Percentiles rank a stretch among this genome's conserved stretches.
phyloP scores from a whole-genome alignment of 2,113 vertebrate species.

The Irena cyanogastra region DNA sequence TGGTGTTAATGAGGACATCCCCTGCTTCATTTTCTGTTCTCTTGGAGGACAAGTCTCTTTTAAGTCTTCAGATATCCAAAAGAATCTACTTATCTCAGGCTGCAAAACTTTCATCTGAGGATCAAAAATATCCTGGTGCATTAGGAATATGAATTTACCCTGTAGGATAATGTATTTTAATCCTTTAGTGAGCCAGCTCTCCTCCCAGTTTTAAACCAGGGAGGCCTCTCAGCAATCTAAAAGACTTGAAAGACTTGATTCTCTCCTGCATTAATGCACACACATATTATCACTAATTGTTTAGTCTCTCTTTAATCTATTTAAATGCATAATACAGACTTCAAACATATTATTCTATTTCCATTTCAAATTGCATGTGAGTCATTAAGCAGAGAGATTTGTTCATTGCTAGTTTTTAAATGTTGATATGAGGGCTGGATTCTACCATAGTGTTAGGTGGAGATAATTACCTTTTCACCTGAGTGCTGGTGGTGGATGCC shows the following conservation, averaged over 20 bases:
- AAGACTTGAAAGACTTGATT: conserved; percentile 40
- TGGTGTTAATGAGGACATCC: not conserved
- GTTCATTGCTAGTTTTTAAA: not conserved
- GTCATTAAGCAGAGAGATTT: conserved; percentile 1
- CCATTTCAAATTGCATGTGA: conserved; percentile 35
- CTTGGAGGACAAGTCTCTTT: not conserved
- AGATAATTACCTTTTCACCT: not conserved
- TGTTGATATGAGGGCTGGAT: not conserved
- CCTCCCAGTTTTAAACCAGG: not conserved
- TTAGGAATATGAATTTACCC: conserved; percentile 20
- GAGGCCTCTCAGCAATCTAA: not conserved
- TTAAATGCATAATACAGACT: conserved; percentile 20
- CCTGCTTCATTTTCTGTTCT: not conserved
- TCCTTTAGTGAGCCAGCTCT: not conserved
- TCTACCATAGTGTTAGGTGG: not conserved
- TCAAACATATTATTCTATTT: conserved; percentile 36
- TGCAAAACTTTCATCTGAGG: conserved; percentile 22
- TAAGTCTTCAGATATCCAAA: not conserved
- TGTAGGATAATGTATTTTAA: conserved; percentile 10
- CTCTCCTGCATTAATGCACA: conserved; percentile 26
- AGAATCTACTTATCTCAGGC: not conserved
- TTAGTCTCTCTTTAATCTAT: conserved; percentile 53
- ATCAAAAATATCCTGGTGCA: conserved; percentile 16
- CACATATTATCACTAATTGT: conserved; percentile 30
- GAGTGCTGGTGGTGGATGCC: not conserved